A percentile compares a stretch with the other conserved stretches of the same genome.
These are phyloP conservation scores for Clarias fuscus DNA, from an alignment of 2,797 vertebrate species.

Conservation along the genomic window DNA sequence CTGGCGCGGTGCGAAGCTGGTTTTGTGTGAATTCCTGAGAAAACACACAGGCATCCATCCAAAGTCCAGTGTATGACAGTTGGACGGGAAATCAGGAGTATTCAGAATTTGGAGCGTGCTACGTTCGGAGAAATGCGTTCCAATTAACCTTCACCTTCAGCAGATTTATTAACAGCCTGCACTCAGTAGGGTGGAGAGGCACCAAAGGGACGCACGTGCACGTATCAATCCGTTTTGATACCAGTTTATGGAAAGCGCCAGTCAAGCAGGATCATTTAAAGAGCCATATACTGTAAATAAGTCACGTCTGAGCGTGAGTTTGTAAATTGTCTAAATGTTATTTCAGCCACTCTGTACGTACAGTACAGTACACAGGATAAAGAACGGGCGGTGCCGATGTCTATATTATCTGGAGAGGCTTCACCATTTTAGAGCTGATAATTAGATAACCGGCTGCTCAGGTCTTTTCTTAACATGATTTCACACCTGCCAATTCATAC, in stretches of 20 bases:
- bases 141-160: conserved; percentile 40
- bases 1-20: neutral
- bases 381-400: neutral
- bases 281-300: neutral
- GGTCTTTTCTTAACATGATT: neutral
- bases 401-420: neutral
- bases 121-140: conserved; percentile 23
- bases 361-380: neutral
- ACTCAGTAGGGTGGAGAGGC: conserved; percentile 22
- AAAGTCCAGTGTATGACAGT: conserved; percentile 28
- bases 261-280: neutral
- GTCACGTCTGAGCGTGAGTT: neutral
- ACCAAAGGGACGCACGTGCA: conserved; percentile 17
- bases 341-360: neutral
- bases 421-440: neutral
- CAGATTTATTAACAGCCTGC: conserved; percentile 41
- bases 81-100: conserved; percentile 19
- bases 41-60: conserved; percentile 16
- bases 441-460: neutral
- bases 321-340: neutral
- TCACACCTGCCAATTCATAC: neutral
- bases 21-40: neutral
- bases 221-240: conserved; percentile 22
- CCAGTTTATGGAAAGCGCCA: neutral
- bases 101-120: conserved; percentile 22